Conservation (phyloP, 2,113 vertebrate species). For the Sander vitreus region DNA sequence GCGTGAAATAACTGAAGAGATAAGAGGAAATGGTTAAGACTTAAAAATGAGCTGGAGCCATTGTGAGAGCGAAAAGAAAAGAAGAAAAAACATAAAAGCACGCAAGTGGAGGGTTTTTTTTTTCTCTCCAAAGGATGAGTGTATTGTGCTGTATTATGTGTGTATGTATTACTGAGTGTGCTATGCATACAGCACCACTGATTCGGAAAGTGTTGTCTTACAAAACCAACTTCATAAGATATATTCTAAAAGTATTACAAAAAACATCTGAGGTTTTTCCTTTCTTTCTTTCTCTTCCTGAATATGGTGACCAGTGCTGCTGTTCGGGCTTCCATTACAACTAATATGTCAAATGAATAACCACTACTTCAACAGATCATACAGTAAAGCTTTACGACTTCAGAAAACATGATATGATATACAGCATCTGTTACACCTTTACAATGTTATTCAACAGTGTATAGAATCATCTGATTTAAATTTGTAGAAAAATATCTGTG, state of each 20-base stretch:
- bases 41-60: slow-evolving; percentile 62
- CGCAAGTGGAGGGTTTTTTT: slow-evolving; percentile 3
- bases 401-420: slow-evolving; percentile 82
- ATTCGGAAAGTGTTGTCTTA: slow-evolving; percentile 82
- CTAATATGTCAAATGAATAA: slow-evolving; percentile 78
- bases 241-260: slow-evolving; percentile 84
- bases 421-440: slow-evolving; percentile 84
- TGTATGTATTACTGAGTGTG: slow-evolving; percentile 79
- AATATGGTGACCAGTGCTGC: slow-evolving; percentile 83
- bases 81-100: slow-evolving; percentile 31
- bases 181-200: slow-evolving; percentile 82
- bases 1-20: slow-evolving; percentile 32
- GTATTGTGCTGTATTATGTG: slow-evolving; percentile 79
- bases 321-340: slow-evolving; percentile 78
- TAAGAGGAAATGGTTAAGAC: slow-evolving; percentile 66
- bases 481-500: slow-evolving; percentile 87
- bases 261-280: slow-evolving; percentile 83
- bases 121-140: slow-evolving; percentile 57
- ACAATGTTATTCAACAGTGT: slow-evolving; percentile 85
- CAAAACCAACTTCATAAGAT: slow-evolving; percentile 83
- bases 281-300: slow-evolving; percentile 72
- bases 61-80: slow-evolving; percentile 38
- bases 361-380: slow-evolving; percentile 82
- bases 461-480: slow-evolving; percentile 86
- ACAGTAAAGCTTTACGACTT: slow-evolving; percentile 82